Base-by-base conservation (phyloP, 2,113 vertebrate genomes). In the Orycteropus afer region DNA sequence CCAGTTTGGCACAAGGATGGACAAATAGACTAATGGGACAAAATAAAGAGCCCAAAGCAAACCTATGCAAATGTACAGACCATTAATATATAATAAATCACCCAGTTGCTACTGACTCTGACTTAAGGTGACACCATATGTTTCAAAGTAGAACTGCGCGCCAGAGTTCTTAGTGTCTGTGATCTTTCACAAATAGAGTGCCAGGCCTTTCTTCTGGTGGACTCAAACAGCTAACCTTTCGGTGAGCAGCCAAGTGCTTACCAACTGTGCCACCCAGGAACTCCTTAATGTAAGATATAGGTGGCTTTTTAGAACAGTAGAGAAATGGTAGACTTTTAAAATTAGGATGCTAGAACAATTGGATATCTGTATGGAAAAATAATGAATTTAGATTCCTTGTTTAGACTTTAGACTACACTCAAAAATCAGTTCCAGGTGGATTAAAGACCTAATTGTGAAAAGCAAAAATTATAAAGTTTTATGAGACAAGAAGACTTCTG, bases 391-490 rank as follows among this genome's bases (percentile, higher is more conserved):
- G 23, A 55, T 12, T 14, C 40, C 40, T 77, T 86, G 7, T 82
- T 86, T 93, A 76, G 73, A 79, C 32, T 40, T 93, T 61, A 88
- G 27, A 84, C 23, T 90, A 80, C 0, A 73, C 29, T 92, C 23
- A 93, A 91, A 83, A 85, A 67, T 93, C 20, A 84, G 87, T 73
- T 84, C n/a, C 57, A 91, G 63, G 6, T 90, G 11, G 51, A 40
- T 40, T 67, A 99, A 85, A 86, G 42, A 86, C 32, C n/a, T 34
- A 76, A 37, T 90, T 34, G 22, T 71, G 23, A 71, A 88, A 78
- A 79, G 37, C 29, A 92, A 89, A 45, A 89, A 14, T 29, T 49
- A 59, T 51, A 74, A 78, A 78, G 0, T 34, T 85, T 61, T 63
- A 73, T 32, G 22, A 87, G 40, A 45, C 55, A 49, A 65, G 55